Evolutionary conservation across 2,113 vertebrate species (phyloP), one percentile per base, ranked within the genome.

Genomic region (Malurus alboscapulatus): DNA sequence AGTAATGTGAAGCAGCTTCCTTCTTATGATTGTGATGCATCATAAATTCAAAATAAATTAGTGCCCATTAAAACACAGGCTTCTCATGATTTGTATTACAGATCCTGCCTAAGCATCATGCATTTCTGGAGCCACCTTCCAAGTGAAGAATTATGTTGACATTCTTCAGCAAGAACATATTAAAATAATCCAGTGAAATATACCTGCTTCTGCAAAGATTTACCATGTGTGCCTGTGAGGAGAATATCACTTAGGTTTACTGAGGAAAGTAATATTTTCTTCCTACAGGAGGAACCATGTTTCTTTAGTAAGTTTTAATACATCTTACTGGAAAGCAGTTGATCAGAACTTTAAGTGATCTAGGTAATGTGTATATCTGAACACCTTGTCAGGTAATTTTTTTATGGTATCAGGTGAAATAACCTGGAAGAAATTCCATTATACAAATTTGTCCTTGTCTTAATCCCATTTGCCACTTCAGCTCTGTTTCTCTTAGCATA

Each of bases 21-120:
- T 90, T 76, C 75, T 97, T 96, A 97, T 77, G 58, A 87, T 58
- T 50, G 18, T 55, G 61, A 95, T 90, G 51, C 62, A 92, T 94
- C 92, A 96, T 87, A 94, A 94, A 96, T 96, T 96, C 92, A 93
- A 97, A 97, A 95, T 95, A 97, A 96, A 97, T 96, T 94, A 95
- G 77, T 82, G 32, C 10, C 77, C 73, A 93, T 95, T 97, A 97
- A 96, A 83, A 91, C 45, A 89, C n/a, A 94, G 80, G 63, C 47
- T 96, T 81, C 68, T 87, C 51, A 51, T 94, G 21, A 94, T 96
- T 95, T 93, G 67, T 93, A 74, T 88, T 95, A 93, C 59, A 93
- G 91, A 96, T 75, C 80, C 66, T 84, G 89, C 47, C 71, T 68
- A 87, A 90, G 88, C 30, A 87, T 72, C 66, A 92, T 59, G 36